These are phyloP conservation scores for Thamnophis sirtalis DNA, from an alignment of 2,113 vertebrate species.

Conservation along the genomic window DNA sequence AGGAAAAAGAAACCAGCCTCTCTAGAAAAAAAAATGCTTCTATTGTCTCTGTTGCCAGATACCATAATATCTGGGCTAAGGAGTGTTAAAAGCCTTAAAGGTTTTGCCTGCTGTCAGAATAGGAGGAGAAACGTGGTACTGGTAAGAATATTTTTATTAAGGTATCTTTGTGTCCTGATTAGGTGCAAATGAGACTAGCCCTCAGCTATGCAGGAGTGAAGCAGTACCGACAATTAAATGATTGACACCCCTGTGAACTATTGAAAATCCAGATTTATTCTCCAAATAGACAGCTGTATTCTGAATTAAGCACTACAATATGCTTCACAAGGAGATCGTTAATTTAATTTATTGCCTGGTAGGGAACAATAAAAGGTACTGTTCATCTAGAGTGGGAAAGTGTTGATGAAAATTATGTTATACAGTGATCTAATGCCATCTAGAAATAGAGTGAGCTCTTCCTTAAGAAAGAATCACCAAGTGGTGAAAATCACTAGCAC, in stretches of 20 bases:
- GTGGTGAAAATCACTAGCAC: background rate
- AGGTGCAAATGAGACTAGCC: background rate
- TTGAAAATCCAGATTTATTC: background rate
- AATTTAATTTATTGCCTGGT: slow-evolving; percentile 11
- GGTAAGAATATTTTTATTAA: background rate
- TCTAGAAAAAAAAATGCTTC: background rate
- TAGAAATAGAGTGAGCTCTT: background rate
- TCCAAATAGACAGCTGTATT: background rate
- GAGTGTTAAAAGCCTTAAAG: background rate
- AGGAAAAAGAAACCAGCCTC: background rate
- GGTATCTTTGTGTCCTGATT: background rate
- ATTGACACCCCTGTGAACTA: background rate
- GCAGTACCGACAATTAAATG: background rate
- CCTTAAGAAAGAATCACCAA: background rate
- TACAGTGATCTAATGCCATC: background rate
- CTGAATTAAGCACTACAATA: slow-evolving; percentile 6
- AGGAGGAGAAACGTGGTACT: background rate
- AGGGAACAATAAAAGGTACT: background rate
- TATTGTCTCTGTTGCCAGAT: background rate
- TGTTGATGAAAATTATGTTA: background rate
- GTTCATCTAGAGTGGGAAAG: background rate
- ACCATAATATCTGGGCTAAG: background rate
- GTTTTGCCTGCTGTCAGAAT: background rate
- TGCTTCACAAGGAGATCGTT: background rate
- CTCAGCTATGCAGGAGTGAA: background rate